Evolutionary conservation across 2,113 vertebrate genomes (phyloP), one percentile per base, ranked within the genome.

Genomic region (Tricholaema leucomelas): DNA sequence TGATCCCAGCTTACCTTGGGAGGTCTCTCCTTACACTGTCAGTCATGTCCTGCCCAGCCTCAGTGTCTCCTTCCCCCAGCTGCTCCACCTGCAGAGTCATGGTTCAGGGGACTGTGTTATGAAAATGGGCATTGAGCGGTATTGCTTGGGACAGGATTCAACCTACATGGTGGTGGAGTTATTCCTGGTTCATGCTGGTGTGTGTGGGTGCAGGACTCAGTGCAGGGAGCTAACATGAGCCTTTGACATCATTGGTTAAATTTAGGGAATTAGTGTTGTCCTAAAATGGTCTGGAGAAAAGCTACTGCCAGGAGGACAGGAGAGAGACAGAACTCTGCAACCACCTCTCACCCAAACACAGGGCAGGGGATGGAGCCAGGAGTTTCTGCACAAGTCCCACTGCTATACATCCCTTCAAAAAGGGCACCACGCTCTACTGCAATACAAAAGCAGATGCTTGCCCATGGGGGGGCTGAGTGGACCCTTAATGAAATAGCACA

Each of bases 201-300:
- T 87, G 75, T 66, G 89, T 89, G 89, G 91, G 78, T 2, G 33
- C 30, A 64, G 61, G 42, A 52, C 66, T 65, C 3, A 0, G 2
- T 46, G n/a, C 55, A 46, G 55, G 44, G 44, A 91, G 59, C 74
- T 81, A 85, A 94, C 28, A 33, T 14, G 50, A 91, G 78, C 78
- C 55, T 87, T 93, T 82, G 91, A 93, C 91, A 94, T 93, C 84
- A 79, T 50, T 65, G 82, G 78, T 92, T 87, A 94, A 85, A 92
- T 73, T 91, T 82, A 91, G 91, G 50, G 61, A 59, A 85, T 85
- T 75, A 91, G 25, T 55, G 44, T 35, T 31, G 59, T 61, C 63
- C 67, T 76, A 79, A 92, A 93, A 82, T 36, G 44, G 50, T 73
- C 78, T 60, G 28, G 46, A 90, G 67, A 40, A 44, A 82, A 92